Base-by-base conservation (phyloP, 1,140 invertebrate species). In the Octopus bimaculoides region DNA sequence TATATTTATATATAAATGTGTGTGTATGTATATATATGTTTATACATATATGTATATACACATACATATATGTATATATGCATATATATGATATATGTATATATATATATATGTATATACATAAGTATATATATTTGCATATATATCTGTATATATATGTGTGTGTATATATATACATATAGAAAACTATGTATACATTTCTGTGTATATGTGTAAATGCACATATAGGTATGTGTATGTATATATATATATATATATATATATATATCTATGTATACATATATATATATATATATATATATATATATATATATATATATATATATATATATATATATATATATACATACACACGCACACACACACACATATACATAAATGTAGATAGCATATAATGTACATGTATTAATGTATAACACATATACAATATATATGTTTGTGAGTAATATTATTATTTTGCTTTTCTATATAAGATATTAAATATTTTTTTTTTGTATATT, bases 231-330 rank as follows among this genome's bases (percentile, higher is more conserved):
- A 14, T 69, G 12, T 14, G 20, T 69, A 12, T 69, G 12, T 69
- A 12, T 69, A 69, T 69, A 69, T 14, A 69, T 69, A 69, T 69
- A 69, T 69, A 69, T 69, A 69, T 6, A 12, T 69, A 69, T 69
- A 69, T 69, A 69, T 69, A 69, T 69, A 69, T 69, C 14, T 14
- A 69, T 69, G 20, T 69, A 69, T 69, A 69, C 20, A 69, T 69
- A 69, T 69, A 69, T 69, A 69, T 69, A 69, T 69, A 69, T 69
- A 69, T 69, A 69, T 69, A 69, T 69, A 69, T 69, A 69, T 69
- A 69, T 69, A 69, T 69, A 69, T 69, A 69, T 69, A 69, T 69
- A 69, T 69, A 6, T n/a, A n/a, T n/a, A n/a, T n/a, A n/a, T n/a
- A n/a, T n/a, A n/a, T n/a, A n/a, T n/a, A n/a, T n/a, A n/a, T n/a